These are phyloP conservation scores for Pemphredon lugubris DNA, from an alignment of 2,888 invertebrate genomes.

Conservation along the genomic window DNA sequence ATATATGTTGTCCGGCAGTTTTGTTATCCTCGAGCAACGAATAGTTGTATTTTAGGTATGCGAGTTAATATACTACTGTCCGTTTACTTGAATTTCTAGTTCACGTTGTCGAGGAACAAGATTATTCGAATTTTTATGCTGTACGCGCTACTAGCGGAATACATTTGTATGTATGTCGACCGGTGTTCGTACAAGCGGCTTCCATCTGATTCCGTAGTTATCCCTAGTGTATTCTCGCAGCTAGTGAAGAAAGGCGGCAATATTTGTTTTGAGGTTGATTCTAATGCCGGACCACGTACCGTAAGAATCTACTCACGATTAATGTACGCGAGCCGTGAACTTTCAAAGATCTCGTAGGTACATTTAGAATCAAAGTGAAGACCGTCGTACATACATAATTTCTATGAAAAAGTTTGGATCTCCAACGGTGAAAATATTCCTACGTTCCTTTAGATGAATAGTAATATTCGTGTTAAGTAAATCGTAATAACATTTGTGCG, in stretches of 20 bases:
- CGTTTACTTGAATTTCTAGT: conserved; percentile 31
- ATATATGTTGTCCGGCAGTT: too few species aligned
- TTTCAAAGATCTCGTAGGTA: conserved; percentile 3
- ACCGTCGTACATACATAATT: conserved; percentile 5
- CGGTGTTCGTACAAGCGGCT: neutral
- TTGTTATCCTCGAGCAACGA: too few species aligned
- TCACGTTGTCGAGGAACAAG: conserved; percentile 1
- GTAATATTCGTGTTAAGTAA: too few species aligned
- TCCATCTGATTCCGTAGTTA: conserved; percentile 27
- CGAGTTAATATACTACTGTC: neutral
- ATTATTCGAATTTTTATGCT: conserved; percentile 34
- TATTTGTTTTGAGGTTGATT: conserved; percentile 35
- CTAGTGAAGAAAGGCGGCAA: conserved; percentile 1
- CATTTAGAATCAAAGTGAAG: conserved; percentile 1
- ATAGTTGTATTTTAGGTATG: too few species aligned
- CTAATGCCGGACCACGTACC: conserved; percentile 18
- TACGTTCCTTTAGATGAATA: neutral
- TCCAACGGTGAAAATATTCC: too few species aligned
- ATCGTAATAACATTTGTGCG: too few species aligned
- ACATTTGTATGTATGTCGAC: conserved; percentile 21
- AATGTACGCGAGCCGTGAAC: conserved; percentile 15
- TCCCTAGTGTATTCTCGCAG: conserved; percentile 12
- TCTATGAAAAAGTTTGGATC: neutral
- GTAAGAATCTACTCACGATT: neutral
- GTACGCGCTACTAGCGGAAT: neutral